Conservation (phyloP, 1,140 invertebrate genomes). For the Diabrotica undecimpunctata region DNA sequence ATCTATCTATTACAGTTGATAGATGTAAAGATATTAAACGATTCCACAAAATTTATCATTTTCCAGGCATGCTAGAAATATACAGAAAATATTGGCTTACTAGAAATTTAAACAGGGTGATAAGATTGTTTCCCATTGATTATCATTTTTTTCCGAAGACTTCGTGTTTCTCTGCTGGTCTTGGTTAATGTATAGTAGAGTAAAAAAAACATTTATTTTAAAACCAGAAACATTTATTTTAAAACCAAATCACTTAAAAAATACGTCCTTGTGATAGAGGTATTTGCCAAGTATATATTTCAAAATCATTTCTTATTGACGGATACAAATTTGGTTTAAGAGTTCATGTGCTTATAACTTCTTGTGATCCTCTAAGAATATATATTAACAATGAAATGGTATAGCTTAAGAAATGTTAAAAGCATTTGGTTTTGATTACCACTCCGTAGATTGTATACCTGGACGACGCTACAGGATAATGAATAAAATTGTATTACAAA, state of each 20-base stretch:
- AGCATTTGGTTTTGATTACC: no score
- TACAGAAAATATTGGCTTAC: conserved; percentile 83
- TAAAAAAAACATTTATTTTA: conserved; percentile 77
- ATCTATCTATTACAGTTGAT: conserved; percentile 76
- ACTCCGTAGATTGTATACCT: no score
- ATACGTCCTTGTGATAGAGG: conserved; percentile 73
- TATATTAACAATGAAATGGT: conserved; percentile 97
- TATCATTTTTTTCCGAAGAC: conserved; percentile 90
- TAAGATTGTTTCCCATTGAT: conserved; percentile 78
- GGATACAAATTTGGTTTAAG: conserved; percentile 98
- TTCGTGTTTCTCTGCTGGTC: conserved; percentile 86
- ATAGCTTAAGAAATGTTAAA: no score
- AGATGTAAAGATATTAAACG: conserved; percentile 84
- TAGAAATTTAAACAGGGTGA: conserved; percentile 81
- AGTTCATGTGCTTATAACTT: conserved; percentile 90
- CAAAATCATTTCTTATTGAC: conserved; percentile 82
- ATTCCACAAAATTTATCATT: conserved; percentile 87
- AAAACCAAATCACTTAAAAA: conserved; percentile 73
- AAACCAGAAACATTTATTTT: conserved; percentile 83
- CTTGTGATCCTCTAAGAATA: conserved; percentile 87
- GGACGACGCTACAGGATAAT: no score
- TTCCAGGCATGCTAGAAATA: conserved; percentile 83
- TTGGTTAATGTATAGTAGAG: conserved; percentile 60
- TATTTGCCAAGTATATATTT: conserved; percentile 78
- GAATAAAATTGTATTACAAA: no score